Conservation (phyloP, 2,888 invertebrate genomes). For the Erebia ligea region DNA sequence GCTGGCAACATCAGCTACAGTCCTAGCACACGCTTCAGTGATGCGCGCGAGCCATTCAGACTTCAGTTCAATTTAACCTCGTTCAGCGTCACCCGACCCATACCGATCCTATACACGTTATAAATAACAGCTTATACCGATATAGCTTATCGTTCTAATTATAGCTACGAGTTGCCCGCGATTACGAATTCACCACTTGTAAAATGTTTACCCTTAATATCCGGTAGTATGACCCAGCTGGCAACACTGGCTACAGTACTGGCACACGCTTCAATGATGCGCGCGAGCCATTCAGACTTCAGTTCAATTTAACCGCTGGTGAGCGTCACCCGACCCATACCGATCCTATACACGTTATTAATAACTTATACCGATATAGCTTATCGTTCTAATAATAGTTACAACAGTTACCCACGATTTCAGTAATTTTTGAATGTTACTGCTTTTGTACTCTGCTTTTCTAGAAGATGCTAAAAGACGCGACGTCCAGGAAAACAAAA, state of each 20-base stretch:
- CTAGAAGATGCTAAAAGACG: too few species aligned
- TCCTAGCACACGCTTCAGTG: not conserved
- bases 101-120: not conserved
- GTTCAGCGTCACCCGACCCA: not conserved
- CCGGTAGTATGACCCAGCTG: not conserved
- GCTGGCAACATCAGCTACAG: not conserved
- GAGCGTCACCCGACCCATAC: not conserved
- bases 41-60: slow-evolving; percentile 14
- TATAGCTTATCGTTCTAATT: slow-evolving; percentile 15
- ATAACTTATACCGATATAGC: slow-evolving; percentile 14
- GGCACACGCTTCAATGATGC: slow-evolving; percentile 1
- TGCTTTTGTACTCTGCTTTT: too few species aligned
- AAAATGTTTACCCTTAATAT: not conserved
- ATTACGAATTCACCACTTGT: too few species aligned
- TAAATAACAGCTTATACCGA: slow-evolving; percentile 10
- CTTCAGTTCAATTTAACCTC: not conserved
- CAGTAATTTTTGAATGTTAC: too few species aligned
- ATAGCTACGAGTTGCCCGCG: not conserved
- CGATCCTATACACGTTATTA: slow-evolving; percentile 1
- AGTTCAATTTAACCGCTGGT: not conserved
- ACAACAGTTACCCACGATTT: too few species aligned
- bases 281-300: slow-evolving; percentile 9
- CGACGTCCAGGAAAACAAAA: too few species aligned
- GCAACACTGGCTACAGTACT: not conserved
- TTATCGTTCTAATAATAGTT: slow-evolving; percentile 13